Percentiles rank a stretch among this genome's conserved stretches.
Evolutionary conservation across 2,888 invertebrate species (phyloP).

Genomic region (Cerceris ruficornis): DNA sequence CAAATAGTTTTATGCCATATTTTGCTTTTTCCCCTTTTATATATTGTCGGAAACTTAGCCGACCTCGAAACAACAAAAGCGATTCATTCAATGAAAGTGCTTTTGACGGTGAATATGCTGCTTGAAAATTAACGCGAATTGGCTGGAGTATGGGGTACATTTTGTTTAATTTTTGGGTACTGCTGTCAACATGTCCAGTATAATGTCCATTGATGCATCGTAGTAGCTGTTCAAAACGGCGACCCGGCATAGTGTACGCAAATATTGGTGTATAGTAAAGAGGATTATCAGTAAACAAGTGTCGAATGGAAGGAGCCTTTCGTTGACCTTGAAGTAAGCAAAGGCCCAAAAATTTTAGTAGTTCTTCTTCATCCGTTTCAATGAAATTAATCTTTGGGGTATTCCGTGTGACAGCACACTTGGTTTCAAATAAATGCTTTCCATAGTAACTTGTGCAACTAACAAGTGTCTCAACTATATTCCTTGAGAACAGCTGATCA

Average conservation of each 20-base stretch:
- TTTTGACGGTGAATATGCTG: slow-evolving; percentile 8
- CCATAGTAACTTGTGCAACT: neutral
- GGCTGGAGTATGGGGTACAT: neutral
- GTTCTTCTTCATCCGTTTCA: slow-evolving; percentile 12
- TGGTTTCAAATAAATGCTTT: neutral
- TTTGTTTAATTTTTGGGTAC: slow-evolving; percentile 4
- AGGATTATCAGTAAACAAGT: slow-evolving; percentile 16
- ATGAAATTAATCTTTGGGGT: slow-evolving; percentile 8
- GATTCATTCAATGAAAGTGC: slow-evolving; percentile 3
- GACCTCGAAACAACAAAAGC: slow-evolving; percentile 4
- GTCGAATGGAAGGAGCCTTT: no score
- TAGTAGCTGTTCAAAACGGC: no score
- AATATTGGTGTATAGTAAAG: neutral
- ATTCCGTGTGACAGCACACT: slow-evolving; percentile 4
- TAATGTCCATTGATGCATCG: neutral
- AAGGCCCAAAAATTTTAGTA: slow-evolving; percentile 15
- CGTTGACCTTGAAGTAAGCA: no score
- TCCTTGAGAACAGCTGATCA: no score
- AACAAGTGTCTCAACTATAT: no score
- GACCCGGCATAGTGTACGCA: no score
- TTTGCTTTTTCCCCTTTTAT: no score
- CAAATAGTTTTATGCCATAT: neutral
- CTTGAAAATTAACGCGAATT: slow-evolving; percentile 1
- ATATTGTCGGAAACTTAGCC: neutral
- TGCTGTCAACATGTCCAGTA: slow-evolving; percentile 5